Evolutionary conservation across 1,140 invertebrate species (phyloP), one percentile per base, ranked within the genome.

Genomic region (Oedothorax gibbosus): DNA sequence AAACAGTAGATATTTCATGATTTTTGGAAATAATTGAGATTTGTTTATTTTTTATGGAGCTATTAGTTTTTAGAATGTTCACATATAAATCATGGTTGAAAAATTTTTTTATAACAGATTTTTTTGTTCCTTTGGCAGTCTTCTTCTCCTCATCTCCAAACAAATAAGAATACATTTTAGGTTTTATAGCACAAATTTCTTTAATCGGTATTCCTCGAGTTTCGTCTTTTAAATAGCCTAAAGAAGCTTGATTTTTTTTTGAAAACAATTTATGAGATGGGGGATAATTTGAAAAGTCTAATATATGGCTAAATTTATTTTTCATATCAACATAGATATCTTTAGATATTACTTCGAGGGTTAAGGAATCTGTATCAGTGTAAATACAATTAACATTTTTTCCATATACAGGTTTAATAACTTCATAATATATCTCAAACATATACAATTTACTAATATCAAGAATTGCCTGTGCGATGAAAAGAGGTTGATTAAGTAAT

Each of bases 201-300:
- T 75, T 86, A 65, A 92, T 89, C 51, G 89, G 87, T 78, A 80
- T 81, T 12, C 90, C 89, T 82, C 88, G 89, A 35, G 87, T 87
- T 88, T 92, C 91, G 88, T 91, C 90, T 88, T 91, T 92, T 86
- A 92, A 89, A 87, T 90, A 89, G 14, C 91, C 91, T 8, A 91
- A 53, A 11, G 90, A 88, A 86, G 92, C 92, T 86, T 91, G 91
- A 86, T 91, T 91, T 60, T 90, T 15, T 60, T 86, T 8, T 88
- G 18, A 21, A 60, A 71, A 49, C 20, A 76, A 72, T 51, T 60
- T 68, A 87, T 81, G 71, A 73, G 68, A 53, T 83, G 82, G 21
- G 35, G 57, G 51, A 85, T 88, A 87, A 87, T 87, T 66, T 75
- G 68, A 87, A 66, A 86, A 82, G 51, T 87, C 86, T 21, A 72